Evolutionary conservation across 1,140 invertebrate genomes (phyloP).

Genomic region (Callitettix versicolor): DNA sequence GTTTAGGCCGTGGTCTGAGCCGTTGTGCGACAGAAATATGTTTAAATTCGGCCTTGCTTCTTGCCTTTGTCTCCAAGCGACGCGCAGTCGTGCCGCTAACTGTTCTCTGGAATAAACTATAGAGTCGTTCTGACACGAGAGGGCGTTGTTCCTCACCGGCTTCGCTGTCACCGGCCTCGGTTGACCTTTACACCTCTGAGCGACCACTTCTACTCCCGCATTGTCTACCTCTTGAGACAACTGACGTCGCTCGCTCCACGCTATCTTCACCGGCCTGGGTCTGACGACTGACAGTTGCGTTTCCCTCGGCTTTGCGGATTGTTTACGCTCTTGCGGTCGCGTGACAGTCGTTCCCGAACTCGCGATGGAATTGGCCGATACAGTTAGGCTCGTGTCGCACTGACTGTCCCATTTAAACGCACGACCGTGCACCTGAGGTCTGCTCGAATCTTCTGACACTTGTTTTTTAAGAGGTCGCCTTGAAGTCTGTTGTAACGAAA

Average conservation of each 20-base stretch:
- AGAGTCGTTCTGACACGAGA: constrained; percentile 28
- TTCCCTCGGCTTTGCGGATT: not conserved
- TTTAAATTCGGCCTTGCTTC: constrained; percentile 40
- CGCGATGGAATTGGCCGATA: not conserved
- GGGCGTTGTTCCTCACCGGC: not conserved
- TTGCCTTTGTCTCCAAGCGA: constrained; percentile 40
- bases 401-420: not conserved
- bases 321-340: not conserved
- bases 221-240: not conserved
- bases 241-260: constrained; percentile 7
- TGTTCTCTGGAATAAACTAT: constrained; percentile 42
- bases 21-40: constrained; percentile 39
- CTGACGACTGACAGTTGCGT: not conserved
- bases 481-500: constrained; percentile 3
- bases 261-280: constrained; percentile 1
- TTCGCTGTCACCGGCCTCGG: constrained; percentile 25
- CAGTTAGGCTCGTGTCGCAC: not conserved
- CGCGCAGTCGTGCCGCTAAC: constrained; percentile 37
- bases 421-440: not conserved
- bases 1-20: not conserved
- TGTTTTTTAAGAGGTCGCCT: not conserved
- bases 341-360: not conserved
- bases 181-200: constrained; percentile 29
- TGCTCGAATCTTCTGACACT: not conserved
- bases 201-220: constrained; percentile 21